These are phyloP conservation scores for Rhadina sibilatrix DNA, from an alignment of 2,113 vertebrate species.

Conservation along the genomic window DNA sequence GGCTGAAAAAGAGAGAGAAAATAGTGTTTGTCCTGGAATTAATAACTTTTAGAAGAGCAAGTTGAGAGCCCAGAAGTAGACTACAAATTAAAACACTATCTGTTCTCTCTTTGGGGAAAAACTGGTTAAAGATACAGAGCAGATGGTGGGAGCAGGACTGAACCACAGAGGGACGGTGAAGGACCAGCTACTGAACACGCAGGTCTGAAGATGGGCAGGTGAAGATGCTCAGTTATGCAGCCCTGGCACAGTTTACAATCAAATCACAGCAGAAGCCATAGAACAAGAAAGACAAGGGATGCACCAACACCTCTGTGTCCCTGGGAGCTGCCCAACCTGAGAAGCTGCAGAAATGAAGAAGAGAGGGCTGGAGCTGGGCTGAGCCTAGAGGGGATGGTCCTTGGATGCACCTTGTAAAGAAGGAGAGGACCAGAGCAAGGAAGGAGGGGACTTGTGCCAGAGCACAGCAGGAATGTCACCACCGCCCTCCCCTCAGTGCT, in stretches of 20 bases:
- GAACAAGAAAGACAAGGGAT: neutral
- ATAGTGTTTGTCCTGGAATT: neutral
- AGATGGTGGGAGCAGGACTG: neutral
- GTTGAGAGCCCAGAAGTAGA: neutral
- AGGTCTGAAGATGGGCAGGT: neutral
- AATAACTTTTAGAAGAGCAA: neutral
- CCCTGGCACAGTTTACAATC: neutral
- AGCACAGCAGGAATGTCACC: neutral
- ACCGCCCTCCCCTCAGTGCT: neutral
- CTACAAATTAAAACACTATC: neutral
- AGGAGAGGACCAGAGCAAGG: neutral
- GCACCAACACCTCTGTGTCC: neutral
- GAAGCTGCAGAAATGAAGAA: neutral
- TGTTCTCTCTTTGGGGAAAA: neutral
- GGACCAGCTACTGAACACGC: neutral
- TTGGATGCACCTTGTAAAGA: neutral
- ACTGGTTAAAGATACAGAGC: neutral
- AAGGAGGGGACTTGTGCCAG: neutral
- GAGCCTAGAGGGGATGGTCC: neutral
- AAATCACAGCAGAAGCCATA: neutral
- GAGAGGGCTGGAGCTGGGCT: neutral
- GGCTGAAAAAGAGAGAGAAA: neutral
- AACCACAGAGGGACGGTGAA: neutral
- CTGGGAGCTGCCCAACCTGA: neutral
- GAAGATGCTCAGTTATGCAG: neutral